These are phyloP conservation scores for Phasia obesa DNA, from an alignment of 2,888 invertebrate genomes.

Conservation along the genomic window DNA sequence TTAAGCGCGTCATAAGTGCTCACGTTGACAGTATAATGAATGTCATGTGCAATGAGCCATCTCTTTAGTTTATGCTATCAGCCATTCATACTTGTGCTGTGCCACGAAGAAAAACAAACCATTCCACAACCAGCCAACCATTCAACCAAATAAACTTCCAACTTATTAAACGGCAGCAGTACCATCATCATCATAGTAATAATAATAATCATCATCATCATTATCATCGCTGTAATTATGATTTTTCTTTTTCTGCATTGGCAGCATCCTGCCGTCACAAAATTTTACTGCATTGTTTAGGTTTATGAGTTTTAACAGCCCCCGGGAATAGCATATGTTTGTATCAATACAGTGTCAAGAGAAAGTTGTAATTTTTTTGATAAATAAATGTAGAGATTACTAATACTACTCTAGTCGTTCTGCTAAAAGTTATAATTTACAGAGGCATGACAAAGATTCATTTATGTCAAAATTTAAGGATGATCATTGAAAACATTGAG, in stretches of 20 bases:
- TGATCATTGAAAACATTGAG: no score
- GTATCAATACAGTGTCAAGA: conserved; percentile 33
- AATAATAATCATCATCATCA: conserved; percentile 37
- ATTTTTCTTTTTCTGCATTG: conserved; percentile 32
- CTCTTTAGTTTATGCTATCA: conserved; percentile 65
- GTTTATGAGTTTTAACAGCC: conserved; percentile 53
- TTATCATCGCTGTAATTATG: conserved; percentile 29
- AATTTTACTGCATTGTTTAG: conserved; percentile 58
- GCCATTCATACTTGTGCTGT: conserved; percentile 52
- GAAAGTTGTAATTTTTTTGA: neutral
- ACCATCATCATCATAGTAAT: conserved; percentile 18
- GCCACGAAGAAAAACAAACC: conserved; percentile 26
- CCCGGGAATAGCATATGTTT: conserved; percentile 55
- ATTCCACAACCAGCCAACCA: conserved; percentile 50
- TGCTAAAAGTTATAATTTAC: no score
- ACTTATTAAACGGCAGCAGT: conserved; percentile 71
- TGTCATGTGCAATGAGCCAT: conserved; percentile 72
- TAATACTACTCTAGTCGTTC: no score
- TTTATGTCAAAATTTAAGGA: no score
- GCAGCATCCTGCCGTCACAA: conserved; percentile 47
- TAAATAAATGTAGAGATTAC: no score
- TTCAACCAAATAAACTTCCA: conserved; percentile 57
- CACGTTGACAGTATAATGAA: conserved; percentile 80
- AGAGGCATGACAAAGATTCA: no score
- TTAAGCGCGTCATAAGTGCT: conserved; percentile 79